phyloP scores from a whole-genome alignment of 2,113 vertebrate genomes.

The Zosterops lateralis region DNA sequence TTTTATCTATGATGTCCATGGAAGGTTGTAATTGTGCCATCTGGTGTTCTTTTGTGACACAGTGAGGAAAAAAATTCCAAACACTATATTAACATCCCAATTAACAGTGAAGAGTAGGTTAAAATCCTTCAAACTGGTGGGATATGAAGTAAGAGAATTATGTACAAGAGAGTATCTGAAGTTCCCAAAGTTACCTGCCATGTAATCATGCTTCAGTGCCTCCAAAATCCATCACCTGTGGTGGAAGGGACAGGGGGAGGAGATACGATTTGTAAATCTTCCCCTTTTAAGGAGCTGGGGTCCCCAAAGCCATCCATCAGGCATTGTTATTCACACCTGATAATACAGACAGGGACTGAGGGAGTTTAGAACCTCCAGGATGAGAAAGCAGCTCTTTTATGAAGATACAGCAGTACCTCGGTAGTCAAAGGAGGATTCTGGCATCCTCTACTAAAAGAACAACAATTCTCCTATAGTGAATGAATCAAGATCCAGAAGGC shows the following conservation, averaged over 20 bases:
- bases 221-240: background rate
- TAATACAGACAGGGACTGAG: background rate
- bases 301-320: background rate
- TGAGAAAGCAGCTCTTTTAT: background rate
- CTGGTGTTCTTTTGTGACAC: background rate
- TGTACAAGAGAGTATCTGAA: background rate
- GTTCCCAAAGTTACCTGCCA: background rate
- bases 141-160: background rate
- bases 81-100: background rate
- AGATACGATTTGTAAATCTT: background rate
- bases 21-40: background rate
- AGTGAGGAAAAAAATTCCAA: background rate
- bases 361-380: background rate
- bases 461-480: background rate
- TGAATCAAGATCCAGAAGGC: background rate
- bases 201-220: background rate
- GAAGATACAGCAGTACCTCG: rapidly evolving
- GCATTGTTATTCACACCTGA: background rate
- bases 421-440: background rate
- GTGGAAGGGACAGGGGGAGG: background rate
- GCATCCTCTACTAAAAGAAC: background rate
- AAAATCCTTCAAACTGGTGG: background rate
- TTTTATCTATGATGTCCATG: background rate
- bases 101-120: background rate
- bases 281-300: background rate